Percentiles rank a stretch among this genome's conserved stretches.
phyloP scores from a whole-genome alignment of 2,113 vertebrate genomes.

The Oryzias javanicus region DNA sequence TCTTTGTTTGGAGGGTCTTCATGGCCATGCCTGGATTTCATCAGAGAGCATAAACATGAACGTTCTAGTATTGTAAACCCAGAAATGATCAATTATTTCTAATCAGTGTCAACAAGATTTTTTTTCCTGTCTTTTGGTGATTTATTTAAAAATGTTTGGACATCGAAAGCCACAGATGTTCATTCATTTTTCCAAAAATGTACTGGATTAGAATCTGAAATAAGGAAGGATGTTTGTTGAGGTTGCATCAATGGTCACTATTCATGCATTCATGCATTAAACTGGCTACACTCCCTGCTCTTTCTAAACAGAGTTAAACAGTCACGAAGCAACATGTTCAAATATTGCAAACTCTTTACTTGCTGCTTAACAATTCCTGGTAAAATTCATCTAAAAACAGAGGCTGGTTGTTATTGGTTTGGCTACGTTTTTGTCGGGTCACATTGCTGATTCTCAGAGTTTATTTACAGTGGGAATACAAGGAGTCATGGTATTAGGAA shows the following conservation, averaged over 20 bases:
- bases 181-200: too few species aligned
- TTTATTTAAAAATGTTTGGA: neutral
- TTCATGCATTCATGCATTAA: conserved; percentile 65
- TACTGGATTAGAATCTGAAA: conserved; percentile 19
- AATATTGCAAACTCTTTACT: conserved; percentile 16
- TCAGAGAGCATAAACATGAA: conserved; percentile 65
- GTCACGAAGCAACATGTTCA: conserved; percentile 7
- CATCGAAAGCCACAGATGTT: too few species aligned
- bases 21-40: conserved; percentile 52
- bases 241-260: conserved; percentile 67
- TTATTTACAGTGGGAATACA: conserved; percentile 39
- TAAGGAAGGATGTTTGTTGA: conserved; percentile 68
- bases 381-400: conserved; percentile 32
- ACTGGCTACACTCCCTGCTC: conserved; percentile 45
- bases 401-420: conserved; percentile 29
- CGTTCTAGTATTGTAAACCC: conserved; percentile 19
- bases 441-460: conserved; percentile 39
- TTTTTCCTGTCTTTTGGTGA: neutral
- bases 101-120: conserved; percentile 39
- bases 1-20: conserved; percentile 16
- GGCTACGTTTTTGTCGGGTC: conserved; percentile 53
- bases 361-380: conserved; percentile 25
- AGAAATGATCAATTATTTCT: conserved; percentile 43
- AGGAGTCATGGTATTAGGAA: conserved; percentile 35
- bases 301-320: conserved; percentile 21